A percentile compares a stretch with the other conserved stretches of the same genome.
Conservation (phyloP, 2,888 invertebrate genomes). For the Drosophila subsilvestris region DNA sequence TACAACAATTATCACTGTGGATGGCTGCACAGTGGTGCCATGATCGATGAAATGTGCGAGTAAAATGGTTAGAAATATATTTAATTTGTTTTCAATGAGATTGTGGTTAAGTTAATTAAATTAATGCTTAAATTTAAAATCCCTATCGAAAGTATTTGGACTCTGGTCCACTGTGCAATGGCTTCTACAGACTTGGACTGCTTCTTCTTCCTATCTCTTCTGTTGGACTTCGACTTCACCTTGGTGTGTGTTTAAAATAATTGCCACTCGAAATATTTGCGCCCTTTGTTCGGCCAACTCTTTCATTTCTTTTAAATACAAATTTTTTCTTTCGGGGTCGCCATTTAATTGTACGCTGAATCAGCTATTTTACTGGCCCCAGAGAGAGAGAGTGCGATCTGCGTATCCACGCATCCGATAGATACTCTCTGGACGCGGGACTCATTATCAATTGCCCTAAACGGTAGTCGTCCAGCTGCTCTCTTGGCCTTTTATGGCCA, state of each 20-base stretch:
- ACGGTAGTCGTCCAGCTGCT: constrained; percentile 74
- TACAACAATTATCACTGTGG: constrained; percentile 18
- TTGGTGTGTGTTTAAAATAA: constrained; percentile 70
- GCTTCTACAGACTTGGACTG: constrained; percentile 4
- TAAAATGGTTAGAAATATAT: not conserved
- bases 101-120: not conserved
- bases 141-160: not conserved
- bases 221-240: constrained; percentile 19
- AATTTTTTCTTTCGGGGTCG: constrained; percentile 46
- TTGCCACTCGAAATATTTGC: constrained; percentile 79
- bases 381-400: constrained; percentile 1
- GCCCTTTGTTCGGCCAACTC: constrained; percentile 68
- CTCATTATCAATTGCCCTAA: constrained; percentile 75
- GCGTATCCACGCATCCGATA: constrained; percentile 57
- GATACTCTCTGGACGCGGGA: constrained; percentile 44
- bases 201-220: constrained; percentile 23
- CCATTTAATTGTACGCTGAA: constrained; percentile 80
- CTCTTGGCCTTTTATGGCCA: constrained; percentile 56
- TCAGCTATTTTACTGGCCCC: constrained; percentile 74
- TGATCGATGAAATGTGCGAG: not conserved
- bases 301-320: constrained; percentile 52
- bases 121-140: not conserved
- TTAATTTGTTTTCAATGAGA: not conserved
- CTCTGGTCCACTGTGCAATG: constrained; percentile 19
- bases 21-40: constrained; percentile 14